Conservation (phyloP, 2,797 vertebrate species). For the Pachyuromys duprasi region DNA sequence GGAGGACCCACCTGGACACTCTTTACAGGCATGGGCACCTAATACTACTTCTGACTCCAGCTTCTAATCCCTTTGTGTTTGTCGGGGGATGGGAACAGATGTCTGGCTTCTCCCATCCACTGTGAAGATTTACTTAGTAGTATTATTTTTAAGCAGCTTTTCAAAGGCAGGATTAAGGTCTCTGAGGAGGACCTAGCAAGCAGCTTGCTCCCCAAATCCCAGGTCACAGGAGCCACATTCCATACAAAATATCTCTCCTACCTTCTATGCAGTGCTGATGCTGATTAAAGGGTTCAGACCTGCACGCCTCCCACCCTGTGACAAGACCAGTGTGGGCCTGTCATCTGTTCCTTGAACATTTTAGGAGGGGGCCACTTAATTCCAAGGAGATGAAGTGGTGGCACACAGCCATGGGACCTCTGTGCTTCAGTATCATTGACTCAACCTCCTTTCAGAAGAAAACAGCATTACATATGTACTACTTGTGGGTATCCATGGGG, state of each 20-base stretch:
- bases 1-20: not conserved
- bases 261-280: not conserved
- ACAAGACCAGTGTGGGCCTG: not conserved
- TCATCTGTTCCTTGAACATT: not conserved
- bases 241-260: not conserved
- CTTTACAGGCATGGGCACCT: not conserved
- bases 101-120: constrained; percentile 54
- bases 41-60: not conserved
- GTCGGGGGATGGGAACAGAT: constrained; percentile 30
- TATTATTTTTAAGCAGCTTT: constrained; percentile 78
- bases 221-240: not conserved
- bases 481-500: too few species aligned
- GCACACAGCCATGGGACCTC: not conserved
- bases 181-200: constrained; percentile 27
- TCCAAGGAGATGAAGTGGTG: not conserved
- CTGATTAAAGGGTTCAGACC: not conserved
- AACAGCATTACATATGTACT: not conserved
- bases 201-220: constrained; percentile 43
- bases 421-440: not conserved
- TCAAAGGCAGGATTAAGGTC: constrained; percentile 70
- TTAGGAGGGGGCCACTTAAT: not conserved
- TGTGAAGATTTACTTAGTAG: constrained; percentile 68
- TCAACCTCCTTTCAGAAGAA: not conserved
- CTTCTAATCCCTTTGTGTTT: constrained; percentile 3
- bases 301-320: not conserved